Conservation (phyloP, 2,113 vertebrate genomes). For the Charina bottae region DNA sequence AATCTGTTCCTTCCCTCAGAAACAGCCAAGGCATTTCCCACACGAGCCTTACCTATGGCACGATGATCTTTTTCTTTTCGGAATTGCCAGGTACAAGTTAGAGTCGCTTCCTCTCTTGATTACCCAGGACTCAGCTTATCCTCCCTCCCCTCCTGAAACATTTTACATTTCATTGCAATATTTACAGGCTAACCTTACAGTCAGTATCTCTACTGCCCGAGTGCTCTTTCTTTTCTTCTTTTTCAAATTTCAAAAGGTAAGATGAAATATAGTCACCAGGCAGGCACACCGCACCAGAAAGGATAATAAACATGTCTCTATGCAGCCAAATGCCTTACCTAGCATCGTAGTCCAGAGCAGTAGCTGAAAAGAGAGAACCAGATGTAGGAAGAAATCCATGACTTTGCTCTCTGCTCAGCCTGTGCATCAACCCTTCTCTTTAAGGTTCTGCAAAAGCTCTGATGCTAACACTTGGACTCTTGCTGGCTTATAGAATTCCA, state of each 20-base stretch:
- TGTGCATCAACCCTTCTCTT: slow-evolving; percentile 5
- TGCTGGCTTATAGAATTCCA: slow-evolving; percentile 61
- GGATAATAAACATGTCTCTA: background rate
- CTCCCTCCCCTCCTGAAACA: background rate
- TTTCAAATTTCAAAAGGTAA: background rate
- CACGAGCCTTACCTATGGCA: background rate
- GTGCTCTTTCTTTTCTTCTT: accelerated
- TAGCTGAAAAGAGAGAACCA: slow-evolving; percentile 5
- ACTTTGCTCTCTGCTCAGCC: background rate
- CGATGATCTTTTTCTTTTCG: background rate
- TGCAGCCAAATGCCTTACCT: slow-evolving; percentile 43
- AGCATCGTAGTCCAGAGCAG: background rate
- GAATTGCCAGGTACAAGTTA: background rate
- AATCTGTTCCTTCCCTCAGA: accelerated
- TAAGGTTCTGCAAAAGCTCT: slow-evolving; percentile 49
- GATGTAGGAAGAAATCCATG: slow-evolving; percentile 42
- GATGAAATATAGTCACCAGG: background rate
- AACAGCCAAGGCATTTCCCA: background rate
- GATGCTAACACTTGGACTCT: slow-evolving; percentile 41
- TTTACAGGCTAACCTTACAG: background rate
- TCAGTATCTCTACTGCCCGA: background rate
- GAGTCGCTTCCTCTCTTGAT: background rate
- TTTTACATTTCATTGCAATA: slow-evolving; percentile 9
- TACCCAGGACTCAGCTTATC: background rate
- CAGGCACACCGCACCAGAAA: background rate